Evolutionary conservation across 2,797 vertebrate genomes (phyloP).

Genomic region (Limnodromus scolopaceus): DNA sequence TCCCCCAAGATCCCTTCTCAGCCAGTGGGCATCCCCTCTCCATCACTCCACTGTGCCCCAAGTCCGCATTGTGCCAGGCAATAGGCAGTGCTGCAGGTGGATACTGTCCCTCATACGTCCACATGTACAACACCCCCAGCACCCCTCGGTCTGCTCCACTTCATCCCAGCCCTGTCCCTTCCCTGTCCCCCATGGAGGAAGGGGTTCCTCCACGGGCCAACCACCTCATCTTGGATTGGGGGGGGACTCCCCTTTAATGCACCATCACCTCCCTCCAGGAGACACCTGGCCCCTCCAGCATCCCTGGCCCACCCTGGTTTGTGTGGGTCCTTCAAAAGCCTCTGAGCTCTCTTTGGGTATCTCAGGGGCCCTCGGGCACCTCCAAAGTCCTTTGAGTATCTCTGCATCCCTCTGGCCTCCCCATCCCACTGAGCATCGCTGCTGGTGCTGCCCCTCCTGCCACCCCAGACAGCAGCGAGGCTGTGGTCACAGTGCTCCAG

Average conservation of each 20-base stretch:
- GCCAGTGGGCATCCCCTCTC: not conserved
- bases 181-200: not conserved
- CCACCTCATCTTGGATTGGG: not conserved
- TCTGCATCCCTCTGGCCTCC: not conserved
- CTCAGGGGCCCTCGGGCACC: not conserved
- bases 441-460: not conserved
- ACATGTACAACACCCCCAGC: not conserved
- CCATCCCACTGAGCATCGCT: not conserved
- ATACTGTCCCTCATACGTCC: not conserved
- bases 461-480: not conserved
- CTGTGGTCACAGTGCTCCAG: fast-evolving
- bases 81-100: not conserved
- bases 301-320: not conserved
- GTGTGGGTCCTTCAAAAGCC: not conserved
- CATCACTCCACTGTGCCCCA: not conserved
- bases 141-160: not conserved
- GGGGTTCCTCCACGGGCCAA: not conserved
- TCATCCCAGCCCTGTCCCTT: not conserved
- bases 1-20: not conserved
- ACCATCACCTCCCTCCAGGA: not conserved
- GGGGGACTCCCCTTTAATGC: not conserved
- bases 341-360: not conserved
- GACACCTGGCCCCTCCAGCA: not conserved
- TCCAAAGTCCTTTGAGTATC: not conserved
- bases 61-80: not conserved